These are phyloP conservation scores for Oithona nana DNA, from an alignment of 2,888 invertebrate species.

Conservation along the genomic window DNA sequence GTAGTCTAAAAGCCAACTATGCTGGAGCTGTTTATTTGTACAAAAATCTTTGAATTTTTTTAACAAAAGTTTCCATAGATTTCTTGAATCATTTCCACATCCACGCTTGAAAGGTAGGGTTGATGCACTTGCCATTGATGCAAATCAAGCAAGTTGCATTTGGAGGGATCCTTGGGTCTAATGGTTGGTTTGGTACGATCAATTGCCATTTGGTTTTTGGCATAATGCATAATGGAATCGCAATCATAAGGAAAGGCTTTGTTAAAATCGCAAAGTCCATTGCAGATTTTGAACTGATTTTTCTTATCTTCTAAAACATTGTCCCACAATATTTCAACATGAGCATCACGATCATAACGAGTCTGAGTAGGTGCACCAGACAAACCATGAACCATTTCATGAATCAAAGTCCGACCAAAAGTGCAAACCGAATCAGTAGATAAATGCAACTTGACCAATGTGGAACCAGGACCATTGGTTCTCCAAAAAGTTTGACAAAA, in stretches of 20 bases:
- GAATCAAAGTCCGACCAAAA: not conserved
- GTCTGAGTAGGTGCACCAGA: constrained; percentile 36
- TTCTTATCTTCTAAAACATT: constrained; percentile 26
- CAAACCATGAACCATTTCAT: constrained; percentile 29
- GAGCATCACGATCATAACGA: constrained; percentile 30
- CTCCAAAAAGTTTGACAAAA: not conserved
- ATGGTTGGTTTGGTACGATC: no score
- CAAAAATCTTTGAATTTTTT: not conserved
- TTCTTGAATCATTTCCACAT: not conserved
- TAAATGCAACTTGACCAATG: not conserved
- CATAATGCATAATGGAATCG: constrained; percentile 1
- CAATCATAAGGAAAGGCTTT: not conserved
- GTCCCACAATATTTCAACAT: constrained; percentile 26
- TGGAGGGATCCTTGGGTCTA: no score
- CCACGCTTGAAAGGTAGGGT: not conserved
- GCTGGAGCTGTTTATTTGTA: not conserved
- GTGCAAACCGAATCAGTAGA: not conserved
- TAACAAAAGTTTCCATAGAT: not conserved
- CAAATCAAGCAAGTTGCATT: not conserved
- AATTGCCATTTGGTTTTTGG: not conserved
- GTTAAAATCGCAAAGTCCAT: not conserved
- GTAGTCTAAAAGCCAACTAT: not conserved
- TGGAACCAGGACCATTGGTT: not conserved
- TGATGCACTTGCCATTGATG: not conserved
- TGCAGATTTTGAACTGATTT: constrained; percentile 23